Base-by-base conservation (phyloP, 2,113 vertebrate species). In the Labrus mixtus region DNA sequence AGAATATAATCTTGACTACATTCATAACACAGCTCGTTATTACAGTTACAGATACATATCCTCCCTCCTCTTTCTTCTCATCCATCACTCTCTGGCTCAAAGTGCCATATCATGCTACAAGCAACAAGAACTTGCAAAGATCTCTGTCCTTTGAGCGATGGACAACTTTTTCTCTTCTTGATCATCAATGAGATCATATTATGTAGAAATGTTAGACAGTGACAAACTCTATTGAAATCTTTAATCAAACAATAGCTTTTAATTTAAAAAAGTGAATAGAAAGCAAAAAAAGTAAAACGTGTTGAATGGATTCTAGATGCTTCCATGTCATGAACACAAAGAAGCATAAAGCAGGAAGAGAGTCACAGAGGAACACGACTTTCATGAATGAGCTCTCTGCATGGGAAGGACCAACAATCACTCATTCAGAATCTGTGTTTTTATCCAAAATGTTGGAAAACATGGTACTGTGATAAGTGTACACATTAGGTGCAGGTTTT, bases 51-150 rank as follows among this genome's bases (percentile, higher is more conserved):
- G 65, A 72, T 65, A 29, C 61, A 39, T 45, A 39, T 48, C 17
- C 39, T 76, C 17, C 10, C 39, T 68, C 46, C 51, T 51, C 17
- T 57, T 60, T 56, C 13, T 61, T 41, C 13, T 36, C 51, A 41
- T 76, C 25, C 63, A 58, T 78, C 65, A 58, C 19, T 53, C 5
- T 13, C 45, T 33, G 4, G n/a, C 25, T 71, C 70, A 78, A 51
- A 81, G 61, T 68, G 10, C 58, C 73, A 69, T 56, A 56, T 19
- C 41, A 50, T 20, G 8, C 7, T 46, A 7, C 66, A 67, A 54
- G 60, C 45, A 67, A 9, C 19, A 58, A 41, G 72, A 50, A 63
- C 33, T 51, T 50, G 8, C 10, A 60, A 41, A 71, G 59, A 50
- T 48, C 6, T 20, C n/a, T 2, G 8, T 56, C 51, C 37, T n/a